Evolutionary conservation across 2,797 vertebrate genomes (phyloP).

Genomic region (Morelia viridis): DNA sequence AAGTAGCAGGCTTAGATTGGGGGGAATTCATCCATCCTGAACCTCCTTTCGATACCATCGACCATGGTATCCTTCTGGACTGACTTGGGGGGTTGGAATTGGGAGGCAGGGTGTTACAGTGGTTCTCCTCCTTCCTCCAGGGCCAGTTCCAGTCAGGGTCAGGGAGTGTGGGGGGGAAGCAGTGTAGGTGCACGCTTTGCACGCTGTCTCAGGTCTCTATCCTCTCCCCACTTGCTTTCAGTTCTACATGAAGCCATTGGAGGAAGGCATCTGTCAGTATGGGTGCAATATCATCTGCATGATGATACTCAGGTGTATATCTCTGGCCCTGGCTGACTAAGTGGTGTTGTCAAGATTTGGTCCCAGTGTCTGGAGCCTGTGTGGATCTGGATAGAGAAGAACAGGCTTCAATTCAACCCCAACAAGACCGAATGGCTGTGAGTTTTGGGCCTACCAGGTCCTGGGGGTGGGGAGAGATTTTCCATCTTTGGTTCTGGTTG

Average conservation of each 20-base stretch:
- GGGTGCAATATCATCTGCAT: neutral
- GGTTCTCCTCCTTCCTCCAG: neutral
- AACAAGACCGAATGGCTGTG: neutral
- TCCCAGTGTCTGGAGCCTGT: neutral
- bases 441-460: neutral
- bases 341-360: neutral
- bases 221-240: neutral
- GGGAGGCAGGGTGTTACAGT: neutral
- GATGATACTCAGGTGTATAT: neutral
- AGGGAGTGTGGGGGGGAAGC: neutral
- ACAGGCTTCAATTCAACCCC: neutral
- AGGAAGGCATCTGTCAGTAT: neutral
- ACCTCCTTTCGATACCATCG: neutral
- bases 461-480: neutral
- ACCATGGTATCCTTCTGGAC: neutral
- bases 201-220: neutral
- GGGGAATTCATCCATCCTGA: neutral
- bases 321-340: neutral
- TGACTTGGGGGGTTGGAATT: neutral
- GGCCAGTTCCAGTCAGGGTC: neutral
- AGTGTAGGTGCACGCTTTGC: neutral
- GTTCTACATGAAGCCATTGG: neutral
- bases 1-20: neutral
- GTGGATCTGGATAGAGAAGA: neutral
- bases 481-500: neutral